phyloP scores from a whole-genome alignment of 1,140 invertebrate species.

The Andrena cerasifolii region DNA sequence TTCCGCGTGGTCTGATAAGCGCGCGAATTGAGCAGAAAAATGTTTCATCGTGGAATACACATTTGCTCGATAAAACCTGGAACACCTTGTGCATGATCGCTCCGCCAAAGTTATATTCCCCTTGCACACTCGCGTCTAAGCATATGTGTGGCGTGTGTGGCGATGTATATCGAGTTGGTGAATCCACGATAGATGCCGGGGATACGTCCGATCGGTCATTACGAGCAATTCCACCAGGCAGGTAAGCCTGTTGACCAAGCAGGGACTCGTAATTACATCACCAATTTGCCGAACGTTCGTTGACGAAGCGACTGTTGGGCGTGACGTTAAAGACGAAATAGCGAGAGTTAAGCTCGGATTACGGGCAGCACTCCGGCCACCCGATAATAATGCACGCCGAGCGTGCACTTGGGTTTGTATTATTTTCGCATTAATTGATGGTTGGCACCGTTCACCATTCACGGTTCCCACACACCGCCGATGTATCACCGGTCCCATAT shows the following conservation, averaged over 20 bases:
- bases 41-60: too few relatives aligned
- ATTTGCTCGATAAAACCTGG: too few relatives aligned
- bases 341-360: conserved; percentile 48
- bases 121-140: background rate
- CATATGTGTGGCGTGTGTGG: background rate
- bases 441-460: background rate
- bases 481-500: background rate
- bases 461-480: background rate
- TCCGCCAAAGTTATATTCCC: too few relatives aligned
- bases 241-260: conserved; percentile 55
- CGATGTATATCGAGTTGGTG: conserved; percentile 1
- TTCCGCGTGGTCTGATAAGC: too few relatives aligned
- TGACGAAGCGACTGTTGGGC: conserved; percentile 51
- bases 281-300: conserved; percentile 60
- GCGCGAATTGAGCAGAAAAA: too few relatives aligned
- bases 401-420: conserved; percentile 21
- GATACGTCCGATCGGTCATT: conserved; percentile 51
- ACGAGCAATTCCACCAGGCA: conserved; percentile 54
- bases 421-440: conserved; percentile 27
- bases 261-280: conserved; percentile 60
- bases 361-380: background rate
- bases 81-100: too few relatives aligned
- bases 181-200: conserved; percentile 39
- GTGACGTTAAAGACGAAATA: conserved; percentile 60
- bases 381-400: conserved; percentile 2